Percentiles rank a stretch among this genome's conserved stretches.
phyloP scores from a whole-genome alignment of 1,140 invertebrate species.

The Brachionus paranguensis region DNA sequence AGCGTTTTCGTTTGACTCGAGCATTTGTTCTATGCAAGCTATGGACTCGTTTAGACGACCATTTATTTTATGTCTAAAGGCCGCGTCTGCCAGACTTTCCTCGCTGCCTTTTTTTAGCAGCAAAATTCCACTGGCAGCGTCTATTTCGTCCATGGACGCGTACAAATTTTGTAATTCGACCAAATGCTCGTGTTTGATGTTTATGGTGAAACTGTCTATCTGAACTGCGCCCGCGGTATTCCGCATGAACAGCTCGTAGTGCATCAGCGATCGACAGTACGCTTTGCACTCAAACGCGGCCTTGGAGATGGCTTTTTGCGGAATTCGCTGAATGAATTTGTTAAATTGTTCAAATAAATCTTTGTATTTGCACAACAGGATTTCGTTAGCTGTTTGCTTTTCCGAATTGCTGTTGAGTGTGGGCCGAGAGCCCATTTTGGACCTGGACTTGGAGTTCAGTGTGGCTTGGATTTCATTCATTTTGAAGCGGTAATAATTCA shows the following conservation, averaged over 20 bases:
- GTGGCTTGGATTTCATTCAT: constrained; percentile 33
- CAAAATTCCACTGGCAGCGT: constrained; percentile 60
- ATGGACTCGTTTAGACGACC: constrained; percentile 34
- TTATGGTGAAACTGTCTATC: not conserved
- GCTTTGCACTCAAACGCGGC: constrained; percentile 60
- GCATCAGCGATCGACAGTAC: constrained; percentile 58
- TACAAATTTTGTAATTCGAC: constrained; percentile 58
- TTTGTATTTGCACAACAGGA: constrained; percentile 43
- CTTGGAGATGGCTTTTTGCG: constrained; percentile 56
- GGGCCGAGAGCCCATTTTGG: not conserved
- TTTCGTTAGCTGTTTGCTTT: constrained; percentile 35
- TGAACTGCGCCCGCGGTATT: constrained; percentile 41
- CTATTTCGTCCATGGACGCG: constrained; percentile 60
- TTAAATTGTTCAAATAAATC: constrained; percentile 46
- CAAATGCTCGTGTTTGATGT: constrained; percentile 37
- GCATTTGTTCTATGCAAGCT: constrained; percentile 38
- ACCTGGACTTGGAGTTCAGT: not conserved
- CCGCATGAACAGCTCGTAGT: constrained; percentile 58
- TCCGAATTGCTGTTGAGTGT: not conserved
- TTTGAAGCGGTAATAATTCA: constrained; percentile 21
- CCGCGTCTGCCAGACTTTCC: constrained; percentile 12
- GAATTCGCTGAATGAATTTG: constrained; percentile 56
- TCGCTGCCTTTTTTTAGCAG: constrained; percentile 43
- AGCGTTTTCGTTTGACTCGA: constrained; percentile 28
- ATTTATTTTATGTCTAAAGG: constrained; percentile 35